Percentiles rank a stretch among this genome's conserved stretches.
These are phyloP conservation scores for Portunus trituberculatus DNA, from an alignment of 1,140 invertebrate genomes.

Conservation along the genomic window DNA sequence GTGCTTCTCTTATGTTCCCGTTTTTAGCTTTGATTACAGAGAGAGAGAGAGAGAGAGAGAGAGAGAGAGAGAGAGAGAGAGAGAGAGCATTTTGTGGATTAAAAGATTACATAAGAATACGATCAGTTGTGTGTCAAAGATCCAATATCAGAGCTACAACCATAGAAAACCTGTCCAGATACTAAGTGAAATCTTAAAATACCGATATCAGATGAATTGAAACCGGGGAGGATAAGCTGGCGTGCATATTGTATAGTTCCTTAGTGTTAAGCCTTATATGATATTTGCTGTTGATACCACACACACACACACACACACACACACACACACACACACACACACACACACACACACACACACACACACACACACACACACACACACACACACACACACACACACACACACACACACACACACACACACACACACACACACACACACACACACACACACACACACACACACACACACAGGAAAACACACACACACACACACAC, in stretches of 20 bases:
- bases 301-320: slow-evolving; percentile 12
- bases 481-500: slow-evolving; percentile 4
- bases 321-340: not conserved
- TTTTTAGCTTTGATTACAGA: not conserved
- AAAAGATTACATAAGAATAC: too few species aligned
- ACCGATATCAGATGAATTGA: not conserved
- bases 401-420: not conserved
- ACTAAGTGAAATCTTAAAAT: too few species aligned
- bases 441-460: not conserved
- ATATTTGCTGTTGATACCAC: not conserved
- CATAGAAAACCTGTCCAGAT: too few species aligned
- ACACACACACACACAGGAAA: not conserved
- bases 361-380: slow-evolving; percentile 39
- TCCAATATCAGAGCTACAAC: too few species aligned
- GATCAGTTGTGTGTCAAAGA: too few species aligned
- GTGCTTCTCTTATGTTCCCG: not conserved
- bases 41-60: too few species aligned
- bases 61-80: too few species aligned
- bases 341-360: not conserved
- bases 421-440: slow-evolving; percentile 8
- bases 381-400: slow-evolving; percentile 4
- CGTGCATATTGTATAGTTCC: not conserved
- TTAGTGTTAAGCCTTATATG: not conserved
- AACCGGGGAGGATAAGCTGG: not conserved
- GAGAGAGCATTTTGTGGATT: too few species aligned